phyloP scores from a whole-genome alignment of 2,888 invertebrate species.

The Nomada hirtipes region DNA sequence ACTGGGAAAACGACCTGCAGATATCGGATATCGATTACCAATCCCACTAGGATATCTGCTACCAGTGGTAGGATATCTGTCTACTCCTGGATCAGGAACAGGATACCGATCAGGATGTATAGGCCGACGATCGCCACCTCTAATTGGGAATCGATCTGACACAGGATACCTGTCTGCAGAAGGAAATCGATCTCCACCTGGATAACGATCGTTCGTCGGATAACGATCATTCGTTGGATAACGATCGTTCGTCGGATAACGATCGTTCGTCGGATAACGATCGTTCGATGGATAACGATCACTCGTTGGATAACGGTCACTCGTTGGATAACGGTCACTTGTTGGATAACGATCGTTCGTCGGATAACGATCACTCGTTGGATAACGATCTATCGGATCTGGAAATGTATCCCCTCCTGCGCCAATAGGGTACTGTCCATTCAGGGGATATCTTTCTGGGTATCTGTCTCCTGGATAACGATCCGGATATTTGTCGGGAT shows the following conservation, averaged over 20 bases:
- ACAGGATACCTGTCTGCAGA: conserved; percentile 79
- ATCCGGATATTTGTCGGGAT: conserved; percentile 69
- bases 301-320: conserved; percentile 78
- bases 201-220: conserved; percentile 85
- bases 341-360: conserved; percentile 85
- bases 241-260: conserved; percentile 85
- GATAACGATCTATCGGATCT: conserved; percentile 58
- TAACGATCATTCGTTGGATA: conserved; percentile 85
- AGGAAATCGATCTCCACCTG: conserved; percentile 80
- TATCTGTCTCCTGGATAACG: conserved; percentile 65
- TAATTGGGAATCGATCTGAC: conserved; percentile 85
- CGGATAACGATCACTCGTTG: conserved; percentile 85
- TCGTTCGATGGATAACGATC: conserved; percentile 79
- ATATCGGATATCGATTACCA: conserved; percentile 84
- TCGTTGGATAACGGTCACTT: conserved; percentile 85
- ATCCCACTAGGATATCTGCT: conserved; percentile 83
- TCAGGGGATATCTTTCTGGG: conserved; percentile 78
- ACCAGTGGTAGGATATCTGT: conserved; percentile 84
- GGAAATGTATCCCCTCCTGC: conserved; percentile 82
- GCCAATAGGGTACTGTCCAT: conserved; percentile 85
- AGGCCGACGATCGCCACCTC: conserved; percentile 86
- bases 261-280: conserved; percentile 82
- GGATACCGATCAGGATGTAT: conserved; percentile 78
- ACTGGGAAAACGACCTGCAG: conserved; percentile 84
- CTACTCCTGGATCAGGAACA: conserved; percentile 68